These are phyloP conservation scores for Dysmachus trigonus DNA, from an alignment of 2,888 invertebrate genomes.

Conservation along the genomic window DNA sequence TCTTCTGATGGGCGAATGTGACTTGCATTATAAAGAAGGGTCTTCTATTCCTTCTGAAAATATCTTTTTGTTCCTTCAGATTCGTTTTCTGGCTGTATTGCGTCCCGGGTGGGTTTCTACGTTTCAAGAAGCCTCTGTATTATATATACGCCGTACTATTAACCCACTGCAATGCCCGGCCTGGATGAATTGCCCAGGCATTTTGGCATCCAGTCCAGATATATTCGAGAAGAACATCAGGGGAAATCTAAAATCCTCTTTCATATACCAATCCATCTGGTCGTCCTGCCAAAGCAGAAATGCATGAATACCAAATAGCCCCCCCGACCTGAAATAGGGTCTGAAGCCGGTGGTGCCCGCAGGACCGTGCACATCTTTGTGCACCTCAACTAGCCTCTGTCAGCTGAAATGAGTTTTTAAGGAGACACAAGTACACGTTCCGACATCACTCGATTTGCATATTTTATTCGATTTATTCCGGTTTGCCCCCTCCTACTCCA, in stretches of 20 bases:
- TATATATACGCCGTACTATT: neutral
- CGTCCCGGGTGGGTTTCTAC: neutral
- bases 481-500: too few relatives aligned
- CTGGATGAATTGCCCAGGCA: neutral
- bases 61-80: neutral
- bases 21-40: conserved; percentile 16
- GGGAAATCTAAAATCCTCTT: conserved; percentile 39
- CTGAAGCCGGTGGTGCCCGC: neutral
- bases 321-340: neutral
- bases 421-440: conserved; percentile 44
- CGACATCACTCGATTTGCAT: conserved; percentile 48
- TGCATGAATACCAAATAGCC: conserved; percentile 38
- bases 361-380: conserved; percentile 14
- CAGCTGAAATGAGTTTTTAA: conserved; percentile 45
- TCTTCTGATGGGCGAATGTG: conserved; percentile 24
- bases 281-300: conserved; percentile 14
- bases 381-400: conserved; percentile 23
- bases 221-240: neutral
- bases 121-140: neutral
- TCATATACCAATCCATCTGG: conserved; percentile 32
- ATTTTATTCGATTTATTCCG: conserved; percentile 48
- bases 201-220: neutral
- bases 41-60: neutral
- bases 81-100: neutral
- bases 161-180: conserved; percentile 31